A percentile compares a stretch with the other conserved stretches of the same genome.
Conservation (phyloP, 2,888 invertebrate genomes). For the Hemicrepidius hirtus region DNA sequence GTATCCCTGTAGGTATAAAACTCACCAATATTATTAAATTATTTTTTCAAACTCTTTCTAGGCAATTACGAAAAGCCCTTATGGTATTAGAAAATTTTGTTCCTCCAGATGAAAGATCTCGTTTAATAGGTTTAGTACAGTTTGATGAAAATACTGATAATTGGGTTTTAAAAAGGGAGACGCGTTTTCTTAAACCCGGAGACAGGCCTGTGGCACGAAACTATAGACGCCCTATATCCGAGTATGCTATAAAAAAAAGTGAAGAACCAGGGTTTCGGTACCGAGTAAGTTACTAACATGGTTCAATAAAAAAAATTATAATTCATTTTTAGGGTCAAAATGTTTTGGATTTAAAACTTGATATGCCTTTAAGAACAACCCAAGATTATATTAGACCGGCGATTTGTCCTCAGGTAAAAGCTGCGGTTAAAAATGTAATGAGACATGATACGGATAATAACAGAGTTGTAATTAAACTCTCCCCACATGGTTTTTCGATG, state of each 20-base stretch:
- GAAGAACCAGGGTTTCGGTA: conserved; percentile 61
- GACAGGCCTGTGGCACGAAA: conserved; percentile 68
- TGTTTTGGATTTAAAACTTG: conserved; percentile 83
- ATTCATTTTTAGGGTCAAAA: conserved; percentile 78
- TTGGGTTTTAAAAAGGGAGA: conserved; percentile 75
- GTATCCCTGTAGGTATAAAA: conserved; percentile 78
- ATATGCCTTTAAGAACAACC: conserved; percentile 86
- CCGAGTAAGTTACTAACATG: conserved; percentile 61
- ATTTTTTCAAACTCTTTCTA: conserved; percentile 62
- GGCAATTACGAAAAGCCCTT: conserved; percentile 91
- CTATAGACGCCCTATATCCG: conserved; percentile 69
- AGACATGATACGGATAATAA: conserved; percentile 70
- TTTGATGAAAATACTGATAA: conserved; percentile 90
- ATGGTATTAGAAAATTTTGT: conserved; percentile 94
- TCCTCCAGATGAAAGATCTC: conserved; percentile 86
- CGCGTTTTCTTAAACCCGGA: conserved; percentile 61
- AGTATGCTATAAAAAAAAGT: conserved; percentile 65
- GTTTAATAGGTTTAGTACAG: conserved; percentile 82
- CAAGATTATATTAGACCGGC: conserved; percentile 82
- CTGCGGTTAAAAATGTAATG: conserved; percentile 78
- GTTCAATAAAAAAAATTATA: neutral
- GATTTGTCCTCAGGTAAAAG: conserved; percentile 83
- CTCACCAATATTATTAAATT: neutral
- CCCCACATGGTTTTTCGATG: conserved; percentile 67
- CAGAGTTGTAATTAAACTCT: conserved; percentile 67